phyloP scores from a whole-genome alignment of 2,113 vertebrate genomes.

The Anarrhichthys ocellatus region DNA sequence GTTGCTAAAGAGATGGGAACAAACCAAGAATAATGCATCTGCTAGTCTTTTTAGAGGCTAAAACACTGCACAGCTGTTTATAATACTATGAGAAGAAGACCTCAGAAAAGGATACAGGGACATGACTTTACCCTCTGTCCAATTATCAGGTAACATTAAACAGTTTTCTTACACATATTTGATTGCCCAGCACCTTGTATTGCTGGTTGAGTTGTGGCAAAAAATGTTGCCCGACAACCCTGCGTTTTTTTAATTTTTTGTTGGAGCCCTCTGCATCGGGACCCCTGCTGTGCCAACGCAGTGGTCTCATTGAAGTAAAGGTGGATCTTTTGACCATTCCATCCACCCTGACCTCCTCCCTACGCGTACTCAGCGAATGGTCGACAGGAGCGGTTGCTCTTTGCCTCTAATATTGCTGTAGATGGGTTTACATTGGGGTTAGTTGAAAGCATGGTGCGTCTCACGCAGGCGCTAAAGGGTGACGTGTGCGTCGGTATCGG shows the following conservation, averaged over 20 bases:
- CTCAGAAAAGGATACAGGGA: not conserved
- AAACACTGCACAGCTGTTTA: not conserved
- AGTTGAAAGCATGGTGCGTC: too few species aligned
- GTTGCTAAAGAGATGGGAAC: not conserved
- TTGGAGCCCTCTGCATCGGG: not conserved
- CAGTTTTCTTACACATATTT: not conserved
- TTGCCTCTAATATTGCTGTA: too few species aligned
- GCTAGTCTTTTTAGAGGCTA: not conserved
- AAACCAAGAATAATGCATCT: not conserved
- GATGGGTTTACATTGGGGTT: too few species aligned
- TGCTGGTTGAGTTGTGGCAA: not conserved
- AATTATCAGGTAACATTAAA: not conserved
- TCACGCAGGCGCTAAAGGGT: too few species aligned
- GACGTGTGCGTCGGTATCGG: too few species aligned
- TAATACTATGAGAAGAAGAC: not conserved
- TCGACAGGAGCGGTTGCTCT: not conserved
- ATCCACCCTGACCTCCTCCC: not conserved
- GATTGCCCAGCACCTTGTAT: not conserved
- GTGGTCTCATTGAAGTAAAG: not conserved
- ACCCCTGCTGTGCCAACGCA: not conserved
- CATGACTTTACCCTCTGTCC: not conserved
- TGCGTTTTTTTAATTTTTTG: not conserved
- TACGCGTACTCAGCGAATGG: not conserved
- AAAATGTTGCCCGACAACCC: not conserved
- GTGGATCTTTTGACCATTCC: not conserved